Conservation (phyloP, 1,140 invertebrate species). For the Phenacoccus solenopsis region DNA sequence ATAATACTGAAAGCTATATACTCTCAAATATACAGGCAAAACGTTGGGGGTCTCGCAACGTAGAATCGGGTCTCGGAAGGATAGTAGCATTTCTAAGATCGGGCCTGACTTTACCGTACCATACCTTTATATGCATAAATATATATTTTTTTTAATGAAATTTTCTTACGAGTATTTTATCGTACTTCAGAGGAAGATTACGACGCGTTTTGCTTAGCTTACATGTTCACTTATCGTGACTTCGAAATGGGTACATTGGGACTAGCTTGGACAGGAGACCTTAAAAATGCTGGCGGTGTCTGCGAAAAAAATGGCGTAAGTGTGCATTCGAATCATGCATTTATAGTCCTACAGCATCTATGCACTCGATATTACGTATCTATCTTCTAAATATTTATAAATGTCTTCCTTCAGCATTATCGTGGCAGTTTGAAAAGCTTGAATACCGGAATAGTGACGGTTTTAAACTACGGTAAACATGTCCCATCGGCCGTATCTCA, state of each 20-base stretch:
- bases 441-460: conserved; percentile 95
- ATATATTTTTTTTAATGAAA: too few species aligned
- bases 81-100: too few species aligned
- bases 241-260: conserved; percentile 98
- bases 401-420: conserved; percentile 62
- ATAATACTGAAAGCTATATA: too few species aligned
- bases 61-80: too few species aligned
- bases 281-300: conserved; percentile 87
- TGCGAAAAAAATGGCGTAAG: conserved; percentile 85
- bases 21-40: too few species aligned
- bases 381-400: not conserved
- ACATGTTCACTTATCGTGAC: conserved; percentile 97
- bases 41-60: too few species aligned
- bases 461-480: conserved; percentile 96
- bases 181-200: conserved; percentile 75
- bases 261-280: conserved; percentile 90
- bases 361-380: not conserved
- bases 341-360: not conserved
- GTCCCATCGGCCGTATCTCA: conserved; percentile 97
- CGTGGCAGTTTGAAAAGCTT: conserved; percentile 86
- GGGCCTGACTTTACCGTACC: too few species aligned
- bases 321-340: conserved; percentile 23
- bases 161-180: not conserved
- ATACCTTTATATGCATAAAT: too few species aligned
- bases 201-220: conserved; percentile 94